These are phyloP conservation scores for Ochlodes sylvanus DNA, from an alignment of 2,888 invertebrate genomes.

Conservation along the genomic window DNA sequence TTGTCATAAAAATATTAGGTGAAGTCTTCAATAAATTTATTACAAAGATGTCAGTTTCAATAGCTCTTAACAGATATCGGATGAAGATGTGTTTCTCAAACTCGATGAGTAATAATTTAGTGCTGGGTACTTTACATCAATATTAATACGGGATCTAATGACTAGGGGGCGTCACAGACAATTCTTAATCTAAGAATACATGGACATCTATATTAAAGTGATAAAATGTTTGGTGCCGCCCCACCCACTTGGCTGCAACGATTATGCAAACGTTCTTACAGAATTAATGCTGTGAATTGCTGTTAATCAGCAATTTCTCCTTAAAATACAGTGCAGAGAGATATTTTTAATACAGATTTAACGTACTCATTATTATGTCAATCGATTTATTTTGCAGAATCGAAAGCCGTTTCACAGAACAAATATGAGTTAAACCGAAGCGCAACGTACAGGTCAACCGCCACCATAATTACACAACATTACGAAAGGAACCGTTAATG, in stretches of 20 bases:
- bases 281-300: constrained; percentile 16
- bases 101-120: neutral
- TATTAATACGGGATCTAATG: constrained; percentile 51
- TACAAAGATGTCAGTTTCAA: no score
- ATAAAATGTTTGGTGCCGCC: constrained; percentile 64
- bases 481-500: constrained; percentile 19
- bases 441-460: constrained; percentile 4
- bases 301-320: neutral
- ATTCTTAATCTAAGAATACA: constrained; percentile 68
- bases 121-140: constrained; percentile 15
- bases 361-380: constrained; percentile 9
- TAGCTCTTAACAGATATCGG: no score
- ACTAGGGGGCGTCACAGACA: constrained; percentile 76
- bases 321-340: neutral
- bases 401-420: constrained; percentile 17
- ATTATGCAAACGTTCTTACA: constrained; percentile 7
- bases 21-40: no score
- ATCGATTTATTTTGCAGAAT: constrained; percentile 22
- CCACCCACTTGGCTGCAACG: constrained; percentile 47
- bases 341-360: neutral
- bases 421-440: constrained; percentile 4
- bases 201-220: constrained; percentile 52
- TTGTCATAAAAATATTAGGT: no score
- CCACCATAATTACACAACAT: constrained; percentile 9
- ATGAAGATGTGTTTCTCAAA: neutral